phyloP scores from a whole-genome alignment of 2,888 invertebrate species.

The Lasius fuliginosus region DNA sequence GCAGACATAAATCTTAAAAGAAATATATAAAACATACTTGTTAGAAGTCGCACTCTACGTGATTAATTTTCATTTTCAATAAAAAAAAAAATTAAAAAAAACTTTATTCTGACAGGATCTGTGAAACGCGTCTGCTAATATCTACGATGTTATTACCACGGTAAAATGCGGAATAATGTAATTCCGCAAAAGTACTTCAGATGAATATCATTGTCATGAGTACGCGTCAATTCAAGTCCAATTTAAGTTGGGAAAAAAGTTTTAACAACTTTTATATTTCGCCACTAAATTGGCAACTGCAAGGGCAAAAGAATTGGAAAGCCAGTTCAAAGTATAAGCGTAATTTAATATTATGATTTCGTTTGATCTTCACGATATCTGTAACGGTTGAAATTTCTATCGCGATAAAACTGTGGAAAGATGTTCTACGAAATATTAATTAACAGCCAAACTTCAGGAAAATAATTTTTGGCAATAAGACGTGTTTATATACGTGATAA shows the following conservation, averaged over 20 bases:
- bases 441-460: not conserved
- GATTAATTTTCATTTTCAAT: not conserved
- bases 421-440: not conserved
- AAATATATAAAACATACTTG: not conserved
- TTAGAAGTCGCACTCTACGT: not conserved
- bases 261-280: slow-evolving; percentile 72
- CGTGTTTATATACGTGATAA: not conserved
- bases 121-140: slow-evolving; percentile 7
- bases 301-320: slow-evolving; percentile 24
- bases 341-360: slow-evolving; percentile 56
- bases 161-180: slow-evolving; percentile 37
- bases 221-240: slow-evolving; percentile 71
- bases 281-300: slow-evolving; percentile 43
- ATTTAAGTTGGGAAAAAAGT: slow-evolving; percentile 72
- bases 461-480: not conserved
- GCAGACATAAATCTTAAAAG: not conserved
- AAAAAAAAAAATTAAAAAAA: not conserved
- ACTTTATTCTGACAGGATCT: slow-evolving; percentile 15
- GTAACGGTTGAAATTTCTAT: slow-evolving; percentile 18
- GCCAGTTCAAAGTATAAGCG: slow-evolving; percentile 46
- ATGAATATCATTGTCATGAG: slow-evolving; percentile 65
- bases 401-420: not conserved
- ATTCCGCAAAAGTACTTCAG: slow-evolving; percentile 38
- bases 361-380: slow-evolving; percentile 26
- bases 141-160: slow-evolving; percentile 34